These are phyloP conservation scores for Acanthococcus lagerstroemiae DNA, from an alignment of 2,888 invertebrate species.

Conservation along the genomic window DNA sequence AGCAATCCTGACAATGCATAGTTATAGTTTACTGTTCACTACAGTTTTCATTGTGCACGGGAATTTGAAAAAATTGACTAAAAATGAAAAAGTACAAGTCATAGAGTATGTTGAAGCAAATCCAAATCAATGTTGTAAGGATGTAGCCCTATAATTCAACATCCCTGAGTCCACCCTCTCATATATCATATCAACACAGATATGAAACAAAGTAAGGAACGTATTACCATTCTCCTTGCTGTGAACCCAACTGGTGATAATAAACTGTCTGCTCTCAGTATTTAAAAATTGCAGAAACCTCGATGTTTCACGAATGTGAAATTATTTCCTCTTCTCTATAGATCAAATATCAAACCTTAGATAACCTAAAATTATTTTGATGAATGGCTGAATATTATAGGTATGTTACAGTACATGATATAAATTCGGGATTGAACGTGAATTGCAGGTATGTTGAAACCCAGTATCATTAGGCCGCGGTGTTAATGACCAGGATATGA, in stretches of 20 bases:
- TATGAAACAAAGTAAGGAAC: slow-evolving; percentile 40
- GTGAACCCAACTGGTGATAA: slow-evolving; percentile 6
- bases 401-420: too few species aligned
- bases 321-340: slow-evolving; percentile 37
- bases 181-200: slow-evolving; percentile 27
- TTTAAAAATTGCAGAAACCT: slow-evolving; percentile 37
- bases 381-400: slow-evolving; percentile 35
- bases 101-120: not conserved
- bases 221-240: slow-evolving; percentile 13
- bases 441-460: not conserved
- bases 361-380: slow-evolving; percentile 39
- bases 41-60: not conserved
- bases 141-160: not conserved
- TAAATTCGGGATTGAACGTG: not conserved
- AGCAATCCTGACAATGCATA: not conserved
- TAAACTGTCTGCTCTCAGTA: not conserved
- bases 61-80: not conserved
- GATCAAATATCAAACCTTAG: slow-evolving; percentile 39
- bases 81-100: not conserved
- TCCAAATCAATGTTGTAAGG: not conserved
- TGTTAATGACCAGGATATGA: too few species aligned
- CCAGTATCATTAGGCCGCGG: too few species aligned
- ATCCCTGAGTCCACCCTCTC: not conserved
- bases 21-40: not conserved
- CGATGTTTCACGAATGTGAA: slow-evolving; percentile 37